These are phyloP conservation scores for Oryctes rhinoceros DNA, from an alignment of 1,140 invertebrate genomes.

Conservation along the genomic window DNA sequence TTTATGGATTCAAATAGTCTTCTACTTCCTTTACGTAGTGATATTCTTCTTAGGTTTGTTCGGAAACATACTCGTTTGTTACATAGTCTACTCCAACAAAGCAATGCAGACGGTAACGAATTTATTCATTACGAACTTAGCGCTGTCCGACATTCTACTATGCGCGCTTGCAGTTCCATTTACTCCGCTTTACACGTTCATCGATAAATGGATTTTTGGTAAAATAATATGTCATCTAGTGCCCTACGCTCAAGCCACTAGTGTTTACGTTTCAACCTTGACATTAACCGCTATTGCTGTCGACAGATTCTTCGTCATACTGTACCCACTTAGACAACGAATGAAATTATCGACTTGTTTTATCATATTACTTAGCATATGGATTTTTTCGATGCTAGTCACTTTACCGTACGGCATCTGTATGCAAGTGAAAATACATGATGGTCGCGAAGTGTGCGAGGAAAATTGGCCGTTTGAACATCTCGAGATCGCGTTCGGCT, in stretches of 20 bases:
- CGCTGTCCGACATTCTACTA: conserved; percentile 91
- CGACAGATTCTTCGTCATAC: conserved; percentile 94
- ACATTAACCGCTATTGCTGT: conserved; percentile 96
- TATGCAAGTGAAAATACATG: conserved; percentile 62
- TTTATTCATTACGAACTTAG: conserved; percentile 95
- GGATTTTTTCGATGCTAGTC: conserved; percentile 84
- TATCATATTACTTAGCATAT: conserved; percentile 84
- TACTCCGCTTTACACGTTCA: conserved; percentile 89
- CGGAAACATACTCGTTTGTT: conserved; percentile 92
- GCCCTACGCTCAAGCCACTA: conserved; percentile 87
- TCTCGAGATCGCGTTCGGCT: conserved; percentile 81
- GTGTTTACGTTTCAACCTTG: conserved; percentile 94
- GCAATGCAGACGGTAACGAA: conserved; percentile 98
- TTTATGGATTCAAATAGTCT: conserved; percentile 75
- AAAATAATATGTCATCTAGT: conserved; percentile 86
- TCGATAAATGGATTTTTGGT: conserved; percentile 90
- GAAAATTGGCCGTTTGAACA: conserved; percentile 85
- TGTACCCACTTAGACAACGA: conserved; percentile 91
- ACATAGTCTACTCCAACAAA: conserved; percentile 87
- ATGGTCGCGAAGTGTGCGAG: conserved; percentile 72
- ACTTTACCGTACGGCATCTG: conserved; percentile 93
- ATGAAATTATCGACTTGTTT: conserved; percentile 87
- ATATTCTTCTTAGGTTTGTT: conserved; percentile 89
- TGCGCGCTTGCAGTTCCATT: conserved; percentile 92
- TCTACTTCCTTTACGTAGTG: conserved; percentile 81